Percentiles rank a stretch among this genome's conserved stretches.
Conservation (phyloP, 2,888 invertebrate species). For the Hartigia nigra region DNA sequence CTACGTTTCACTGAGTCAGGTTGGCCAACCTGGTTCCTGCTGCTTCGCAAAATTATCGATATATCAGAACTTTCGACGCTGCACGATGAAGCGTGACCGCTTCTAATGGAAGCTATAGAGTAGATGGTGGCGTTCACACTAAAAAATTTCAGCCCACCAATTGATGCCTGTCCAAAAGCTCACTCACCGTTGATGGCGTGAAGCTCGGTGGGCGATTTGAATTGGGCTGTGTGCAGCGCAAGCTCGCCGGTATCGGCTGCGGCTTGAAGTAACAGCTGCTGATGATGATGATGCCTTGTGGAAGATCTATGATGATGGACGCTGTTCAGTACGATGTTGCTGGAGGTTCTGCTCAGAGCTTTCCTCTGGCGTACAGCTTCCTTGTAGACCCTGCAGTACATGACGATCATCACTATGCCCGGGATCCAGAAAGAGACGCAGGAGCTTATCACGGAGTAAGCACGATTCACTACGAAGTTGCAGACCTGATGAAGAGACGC, state of each 20-base stretch:
- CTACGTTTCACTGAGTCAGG: neutral
- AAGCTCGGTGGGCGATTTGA: constrained; percentile 55
- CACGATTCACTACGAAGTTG: constrained; percentile 85
- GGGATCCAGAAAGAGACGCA: constrained; percentile 95
- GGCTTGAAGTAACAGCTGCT: constrained; percentile 60
- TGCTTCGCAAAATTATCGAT: neutral
- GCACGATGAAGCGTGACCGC: neutral
- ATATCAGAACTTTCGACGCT: neutral
- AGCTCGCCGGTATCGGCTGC: constrained; percentile 60
- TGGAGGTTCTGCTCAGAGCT: constrained; percentile 85
- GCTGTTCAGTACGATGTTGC: constrained; percentile 85
- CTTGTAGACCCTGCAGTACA: constrained; percentile 85
- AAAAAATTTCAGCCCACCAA: neutral
- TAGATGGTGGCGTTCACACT: neutral
- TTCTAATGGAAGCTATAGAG: neutral
- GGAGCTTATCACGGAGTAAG: constrained; percentile 89
- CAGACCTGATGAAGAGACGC: constrained; percentile 67
- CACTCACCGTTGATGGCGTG: constrained; percentile 57
- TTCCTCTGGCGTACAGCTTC: constrained; percentile 86
- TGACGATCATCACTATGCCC: constrained; percentile 90
- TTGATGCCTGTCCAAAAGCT: neutral
- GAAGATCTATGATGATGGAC: constrained; percentile 85
- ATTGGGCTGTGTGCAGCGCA: constrained; percentile 52
- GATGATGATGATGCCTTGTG: constrained; percentile 75
- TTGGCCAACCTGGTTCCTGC: neutral